Evolutionary conservation across 2,113 vertebrate genomes (phyloP), one percentile per base, ranked within the genome.

Genomic region (Chloropsis hardwickii): DNA sequence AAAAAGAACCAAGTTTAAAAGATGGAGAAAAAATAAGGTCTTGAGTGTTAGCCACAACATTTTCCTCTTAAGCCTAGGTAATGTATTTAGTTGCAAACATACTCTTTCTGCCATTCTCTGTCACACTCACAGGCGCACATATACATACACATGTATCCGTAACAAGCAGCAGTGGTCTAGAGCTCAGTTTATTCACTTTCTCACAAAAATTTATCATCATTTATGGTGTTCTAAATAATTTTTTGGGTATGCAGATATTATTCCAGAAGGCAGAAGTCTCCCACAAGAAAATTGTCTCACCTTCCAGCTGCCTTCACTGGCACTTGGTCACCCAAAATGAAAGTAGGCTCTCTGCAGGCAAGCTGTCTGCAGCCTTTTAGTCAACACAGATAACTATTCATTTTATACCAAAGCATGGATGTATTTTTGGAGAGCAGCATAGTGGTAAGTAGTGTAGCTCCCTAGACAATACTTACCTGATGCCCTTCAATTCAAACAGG

Each of bases 191-290:
- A 88, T 19, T 58, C 40, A 44, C 16, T 53, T 12, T 12, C 9
- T 44, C 8, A 23, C 44, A 67, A 53, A 29, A 1, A 28, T 56
- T 61, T 65, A 14, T 6, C 24, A 31, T 1, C 4, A 76, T 33
- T 67, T 71, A 25, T 27, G 10, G 4, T 25, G 9, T 79, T 61
- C 9, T 76, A 61, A 79, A 56, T 24, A 12, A 28, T 45, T 31
- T 64, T 18, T 64, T 20, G 6, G 21, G 33, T 1, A 54, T 5
- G 9, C 0, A 0, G 9, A 33, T 29, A 58, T 71, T 33, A 66
- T 13, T 76, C 5, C 12, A 61, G 31, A 22, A 66, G 21, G 7
- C 16, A 56, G 21, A 82, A 82, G 4, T 57, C 17, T 79, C 42
- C 9, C 3, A 13, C 2, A 19, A 2, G 15, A 51, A 61, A 27